Base-by-base conservation (phyloP, 2,113 vertebrate species). In the Syrrhaptes paradoxus region DNA sequence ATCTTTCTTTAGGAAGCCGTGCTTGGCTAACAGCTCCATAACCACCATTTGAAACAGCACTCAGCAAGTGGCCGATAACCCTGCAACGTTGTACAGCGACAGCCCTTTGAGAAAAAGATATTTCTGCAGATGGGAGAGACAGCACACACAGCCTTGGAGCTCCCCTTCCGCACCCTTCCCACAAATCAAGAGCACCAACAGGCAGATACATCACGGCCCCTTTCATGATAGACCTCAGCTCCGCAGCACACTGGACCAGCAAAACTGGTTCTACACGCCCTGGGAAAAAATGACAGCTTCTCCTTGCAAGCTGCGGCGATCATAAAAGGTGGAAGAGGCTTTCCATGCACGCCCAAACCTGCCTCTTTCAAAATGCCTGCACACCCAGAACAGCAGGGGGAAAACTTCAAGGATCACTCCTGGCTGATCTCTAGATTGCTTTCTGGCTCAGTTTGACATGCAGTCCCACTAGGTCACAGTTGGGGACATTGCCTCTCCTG, bases 241-340 rank as follows among this genome's bases (percentile, higher is more conserved):
- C 93, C 1, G 0, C 61, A n/a, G 87, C 95, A 93, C 6, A 63
- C 90, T 68, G 43, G 92, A 97, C 97, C 72, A 66, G 98, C 11
- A 3, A 74, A 98, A 98, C 98, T 91, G 98, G 98, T 98, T 98
- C 93, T 96, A 96, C 97, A 97, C 94, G 22, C 98, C 97, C 97
- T 95, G 94, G 91, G 96, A 95, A 87, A 97, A 97, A 96, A 98
- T 96, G 96, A 98, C 95, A 96, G 97, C 95, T 97, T 97, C 94
- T 93, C 85, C 85, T 88, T 86, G 88, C 93, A 95, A 97, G 96
- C 88, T 91, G 87, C 91, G 85, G 31, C 0, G 65, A 95, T 96
- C 91, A 71, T 94, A 97, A 98, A 97, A 75, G 94, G 85, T 43
- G 63, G 84, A 97, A 94, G 93, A 95, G 88, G 93, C 76, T 62